phyloP scores from a whole-genome alignment of 2,797 vertebrate species.

The Clarias fuscus region DNA sequence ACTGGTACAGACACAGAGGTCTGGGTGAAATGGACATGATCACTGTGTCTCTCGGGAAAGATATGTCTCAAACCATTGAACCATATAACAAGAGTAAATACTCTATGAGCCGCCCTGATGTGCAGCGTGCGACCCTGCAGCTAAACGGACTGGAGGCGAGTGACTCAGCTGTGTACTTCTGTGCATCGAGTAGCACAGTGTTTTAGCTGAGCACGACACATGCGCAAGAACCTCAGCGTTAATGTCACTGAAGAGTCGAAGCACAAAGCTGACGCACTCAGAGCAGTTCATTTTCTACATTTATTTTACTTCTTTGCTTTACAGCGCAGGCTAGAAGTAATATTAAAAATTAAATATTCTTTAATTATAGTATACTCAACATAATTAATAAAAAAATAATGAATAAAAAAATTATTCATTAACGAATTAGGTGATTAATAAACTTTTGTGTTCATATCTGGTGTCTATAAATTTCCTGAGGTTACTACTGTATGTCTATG shows the following conservation, averaged over 20 bases:
- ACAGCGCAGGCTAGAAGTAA: background rate
- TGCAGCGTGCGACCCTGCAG: conserved; percentile 33
- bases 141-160: conserved; percentile 17
- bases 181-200: conserved; percentile 62
- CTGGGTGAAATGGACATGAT: conserved; percentile 39
- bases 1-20: conserved; percentile 64
- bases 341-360: background rate
- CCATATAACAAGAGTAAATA: conserved; percentile 52
- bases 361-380: background rate
- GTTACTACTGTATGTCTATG: too few relatives aligned
- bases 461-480: background rate
- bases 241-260: background rate
- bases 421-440: background rate
- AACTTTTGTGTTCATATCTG: background rate
- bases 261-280: background rate
- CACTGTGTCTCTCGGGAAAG: conserved; percentile 38
- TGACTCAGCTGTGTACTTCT: conserved; percentile 69
- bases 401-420: too few relatives aligned
- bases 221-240: conserved; percentile 58
- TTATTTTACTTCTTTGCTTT: background rate
- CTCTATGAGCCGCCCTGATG: conserved; percentile 48
- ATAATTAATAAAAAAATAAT: background rate
- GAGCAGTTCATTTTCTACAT: background rate
- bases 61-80: accelerated
- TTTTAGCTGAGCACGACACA: conserved; percentile 39